Percentiles rank a stretch among this genome's conserved stretches.
phyloP scores from a whole-genome alignment of 2,888 invertebrate species.

The Homarus gammarus region DNA sequence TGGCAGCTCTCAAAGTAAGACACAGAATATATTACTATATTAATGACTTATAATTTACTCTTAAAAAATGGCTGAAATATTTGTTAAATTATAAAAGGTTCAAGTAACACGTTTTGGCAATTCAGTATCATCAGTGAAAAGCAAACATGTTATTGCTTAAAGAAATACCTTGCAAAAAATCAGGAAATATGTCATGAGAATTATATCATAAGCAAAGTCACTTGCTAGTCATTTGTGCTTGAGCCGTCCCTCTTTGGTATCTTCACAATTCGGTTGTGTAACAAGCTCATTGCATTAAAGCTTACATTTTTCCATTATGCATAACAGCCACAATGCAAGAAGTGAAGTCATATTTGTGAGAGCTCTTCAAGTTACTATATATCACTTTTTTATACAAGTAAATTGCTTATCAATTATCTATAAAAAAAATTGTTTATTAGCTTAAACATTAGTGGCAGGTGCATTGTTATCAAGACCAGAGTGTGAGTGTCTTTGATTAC shows the following conservation, averaged over 20 bases:
- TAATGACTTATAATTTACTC: no score
- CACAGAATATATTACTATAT: no score
- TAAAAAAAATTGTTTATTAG: neutral
- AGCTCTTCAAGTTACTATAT: neutral
- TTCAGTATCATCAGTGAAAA: neutral
- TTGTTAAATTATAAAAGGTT: neutral
- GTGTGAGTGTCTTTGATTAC: conserved; percentile 34
- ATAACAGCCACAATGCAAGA: neutral
- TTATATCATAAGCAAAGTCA: neutral
- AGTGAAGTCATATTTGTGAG: neutral
- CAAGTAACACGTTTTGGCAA: neutral
- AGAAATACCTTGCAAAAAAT: neutral
- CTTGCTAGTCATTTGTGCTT: neutral
- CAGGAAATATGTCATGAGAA: neutral
- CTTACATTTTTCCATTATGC: neutral
- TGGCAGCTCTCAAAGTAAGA: no score
- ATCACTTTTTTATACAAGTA: conserved; percentile 14
- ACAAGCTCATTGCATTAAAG: neutral
- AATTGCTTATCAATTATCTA: neutral
- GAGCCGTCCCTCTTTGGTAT: neutral
- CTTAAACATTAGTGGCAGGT: conserved; percentile 55
- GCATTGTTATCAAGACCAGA: conserved; percentile 30
- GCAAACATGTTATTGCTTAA: neutral
- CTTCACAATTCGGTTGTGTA: neutral
- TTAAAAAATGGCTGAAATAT: neutral